Evolutionary conservation across 2,797 vertebrate species (phyloP).

Genomic region (Anas bahamensis): DNA sequence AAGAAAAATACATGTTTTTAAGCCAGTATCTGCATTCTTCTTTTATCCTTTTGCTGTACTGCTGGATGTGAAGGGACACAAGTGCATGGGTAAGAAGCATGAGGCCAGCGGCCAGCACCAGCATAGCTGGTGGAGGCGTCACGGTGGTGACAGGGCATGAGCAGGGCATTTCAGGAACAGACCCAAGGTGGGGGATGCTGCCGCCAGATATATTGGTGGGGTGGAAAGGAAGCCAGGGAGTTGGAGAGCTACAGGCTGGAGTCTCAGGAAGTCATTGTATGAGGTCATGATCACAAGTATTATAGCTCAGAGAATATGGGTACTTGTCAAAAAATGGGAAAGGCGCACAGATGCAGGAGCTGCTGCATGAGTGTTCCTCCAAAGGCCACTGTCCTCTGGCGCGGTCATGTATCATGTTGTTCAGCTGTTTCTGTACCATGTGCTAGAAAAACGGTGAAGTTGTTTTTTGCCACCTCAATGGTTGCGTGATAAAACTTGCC

Average conservation of each 20-base stretch:
- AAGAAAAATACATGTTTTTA: conserved; percentile 13
- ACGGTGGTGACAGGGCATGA: background rate
- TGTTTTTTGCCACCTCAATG: background rate
- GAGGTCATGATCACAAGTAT: background rate
- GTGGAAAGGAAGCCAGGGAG: background rate
- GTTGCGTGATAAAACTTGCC: background rate
- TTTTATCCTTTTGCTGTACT: background rate
- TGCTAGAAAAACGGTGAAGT: background rate
- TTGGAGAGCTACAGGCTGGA: background rate
- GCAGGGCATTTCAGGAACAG: background rate
- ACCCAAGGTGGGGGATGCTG: background rate
- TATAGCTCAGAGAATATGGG: background rate
- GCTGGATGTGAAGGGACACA: background rate
- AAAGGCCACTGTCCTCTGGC: background rate
- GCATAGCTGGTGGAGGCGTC: background rate
- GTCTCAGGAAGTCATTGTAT: background rate
- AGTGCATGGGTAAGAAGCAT: background rate
- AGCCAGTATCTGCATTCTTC: background rate
- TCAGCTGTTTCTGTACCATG: background rate
- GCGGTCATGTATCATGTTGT: rapidly evolving
- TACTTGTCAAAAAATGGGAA: background rate
- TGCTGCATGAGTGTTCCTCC: background rate
- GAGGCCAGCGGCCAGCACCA: background rate
- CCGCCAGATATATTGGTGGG: background rate
- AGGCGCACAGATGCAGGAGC: background rate